Evolutionary conservation across 2,113 vertebrate species (phyloP), one percentile per base, ranked within the genome.

Genomic region (Neomonachus schauinslandi): DNA sequence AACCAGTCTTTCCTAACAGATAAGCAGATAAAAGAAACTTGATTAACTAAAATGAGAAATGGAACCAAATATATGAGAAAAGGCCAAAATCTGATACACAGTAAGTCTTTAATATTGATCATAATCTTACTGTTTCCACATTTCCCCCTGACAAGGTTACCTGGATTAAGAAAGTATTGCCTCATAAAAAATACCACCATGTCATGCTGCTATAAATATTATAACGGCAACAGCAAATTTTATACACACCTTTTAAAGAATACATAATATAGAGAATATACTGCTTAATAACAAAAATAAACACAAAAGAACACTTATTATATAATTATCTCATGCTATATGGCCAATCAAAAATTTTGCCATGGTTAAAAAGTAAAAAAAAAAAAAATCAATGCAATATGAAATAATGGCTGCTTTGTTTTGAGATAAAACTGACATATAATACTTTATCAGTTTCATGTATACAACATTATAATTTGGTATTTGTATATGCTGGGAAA

Each of bases 21-120:
- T 59, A 80, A 97, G 28, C 53, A 91, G 26, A 79, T 74, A 88
- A 74, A 91, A 92, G 13, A 96, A 93, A 97, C 4, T 13, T 91
- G 65, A 82, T 49, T 57, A 88, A 80, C 55, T 80, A 80, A 95
- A 91, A 85, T 91, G 28, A 22, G 28, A 89, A 90, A 84, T 24
- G 7, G 46, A 94, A 89, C 39, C 13, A 77, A 82, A 65, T 53
- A 61, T 63, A 51, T 76, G 36, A 82, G n/a, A 42, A 85, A 63
- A 61, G 31, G 8, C 33, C 55, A 87, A 95, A 28, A 57, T 83
- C 21, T 87, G 26, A 77, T 55, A 74, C 10, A 63, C 0, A 71
- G 15, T 51, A 97, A 94, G 28, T 89, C 87, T 88, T 87, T 82
- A 96, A 55, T 33, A 93, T 39, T 55, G 12, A 94, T 88, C 4